Evolutionary conservation across 92 coral and sea anemone species (phyloP).

Genomic region (Phenganax marumi): DNA sequence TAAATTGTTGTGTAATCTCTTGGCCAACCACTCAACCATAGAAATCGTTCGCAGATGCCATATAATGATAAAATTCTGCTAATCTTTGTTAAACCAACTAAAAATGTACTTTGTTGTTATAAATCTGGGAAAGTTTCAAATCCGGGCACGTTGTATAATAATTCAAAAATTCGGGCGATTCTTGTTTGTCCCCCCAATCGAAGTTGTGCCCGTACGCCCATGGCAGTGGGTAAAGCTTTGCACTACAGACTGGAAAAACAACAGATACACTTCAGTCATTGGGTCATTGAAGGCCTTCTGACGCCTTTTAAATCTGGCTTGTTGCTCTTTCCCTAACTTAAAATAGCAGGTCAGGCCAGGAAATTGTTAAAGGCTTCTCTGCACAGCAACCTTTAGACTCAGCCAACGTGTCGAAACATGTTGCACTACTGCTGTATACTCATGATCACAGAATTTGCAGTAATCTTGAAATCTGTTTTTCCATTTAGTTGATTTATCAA

Average conservation of each 20-base stretch:
- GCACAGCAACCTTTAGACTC: constrained; percentile 44
- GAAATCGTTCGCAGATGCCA: too few relatives aligned
- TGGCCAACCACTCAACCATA: too few relatives aligned
- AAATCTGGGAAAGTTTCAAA: too few relatives aligned
- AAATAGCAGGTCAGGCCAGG: constrained; percentile 40
- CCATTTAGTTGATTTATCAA: constrained; percentile 37
- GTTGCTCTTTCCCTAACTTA: constrained; percentile 32
- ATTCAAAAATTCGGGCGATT: too few relatives aligned
- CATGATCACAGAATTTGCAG: constrained; percentile 39
- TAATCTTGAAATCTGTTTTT: constrained; percentile 19
- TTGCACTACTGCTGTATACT: constrained; percentile 35
- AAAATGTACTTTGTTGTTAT: too few relatives aligned
- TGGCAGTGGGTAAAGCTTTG: constrained; percentile 35
- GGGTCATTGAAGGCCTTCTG: constrained; percentile 23
- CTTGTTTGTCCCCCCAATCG: too few relatives aligned
- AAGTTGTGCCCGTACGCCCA: too few relatives aligned
- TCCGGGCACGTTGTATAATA: too few relatives aligned
- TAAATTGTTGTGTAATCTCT: too few relatives aligned
- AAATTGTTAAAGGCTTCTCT: constrained; percentile 35
- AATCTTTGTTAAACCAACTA: too few relatives aligned
- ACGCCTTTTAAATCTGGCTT: constrained; percentile 32
- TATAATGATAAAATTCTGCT: too few relatives aligned
- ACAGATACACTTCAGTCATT: constrained; percentile 36
- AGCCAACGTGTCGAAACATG: constrained; percentile 43
- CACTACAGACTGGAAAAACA: constrained; percentile 33